These are phyloP conservation scores for Drosophila yooni DNA, from an alignment of 2,888 invertebrate species.

Conservation along the genomic window DNA sequence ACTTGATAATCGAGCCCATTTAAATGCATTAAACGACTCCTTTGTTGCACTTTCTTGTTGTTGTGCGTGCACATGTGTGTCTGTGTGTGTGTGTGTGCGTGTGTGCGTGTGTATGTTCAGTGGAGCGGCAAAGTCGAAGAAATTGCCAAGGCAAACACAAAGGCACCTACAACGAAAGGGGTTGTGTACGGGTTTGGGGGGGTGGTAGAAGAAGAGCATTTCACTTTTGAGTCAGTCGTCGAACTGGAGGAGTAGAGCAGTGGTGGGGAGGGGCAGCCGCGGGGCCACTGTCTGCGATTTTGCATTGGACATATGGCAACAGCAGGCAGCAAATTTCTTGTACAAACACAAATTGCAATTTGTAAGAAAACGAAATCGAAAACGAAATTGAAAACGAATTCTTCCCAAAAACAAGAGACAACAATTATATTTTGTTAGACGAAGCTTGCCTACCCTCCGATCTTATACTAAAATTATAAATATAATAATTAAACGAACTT, in stretches of 20 bases:
- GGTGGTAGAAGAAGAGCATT: slow-evolving; percentile 18
- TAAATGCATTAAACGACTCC: slow-evolving; percentile 68
- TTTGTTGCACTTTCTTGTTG: slow-evolving; percentile 18
- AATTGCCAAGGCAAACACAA: slow-evolving; percentile 37
- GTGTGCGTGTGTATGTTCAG: slow-evolving; percentile 33
- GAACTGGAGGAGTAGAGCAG: background rate
- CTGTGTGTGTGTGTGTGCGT: slow-evolving; percentile 6
- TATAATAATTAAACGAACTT: background rate
- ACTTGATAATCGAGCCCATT: slow-evolving; percentile 69
- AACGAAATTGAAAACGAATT: slow-evolving; percentile 16
- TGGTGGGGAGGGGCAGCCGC: background rate
- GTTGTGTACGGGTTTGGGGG: background rate
- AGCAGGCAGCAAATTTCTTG: slow-evolving; percentile 58
- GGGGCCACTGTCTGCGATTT: slow-evolving; percentile 15
- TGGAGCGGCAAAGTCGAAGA: slow-evolving; percentile 32
- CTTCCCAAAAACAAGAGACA: background rate
- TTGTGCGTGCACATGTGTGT: background rate
- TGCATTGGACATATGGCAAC: slow-evolving; percentile 63
- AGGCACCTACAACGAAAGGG: slow-evolving; percentile 4
- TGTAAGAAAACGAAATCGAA: slow-evolving; percentile 44
- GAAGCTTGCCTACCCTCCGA: slow-evolving; percentile 7
- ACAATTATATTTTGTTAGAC: background rate
- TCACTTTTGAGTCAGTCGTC: slow-evolving; percentile 51
- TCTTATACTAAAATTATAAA: background rate
- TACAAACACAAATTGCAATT: slow-evolving; percentile 67